phyloP scores from a whole-genome alignment of 1,140 invertebrate species.

The Berghia stephanieae region DNA sequence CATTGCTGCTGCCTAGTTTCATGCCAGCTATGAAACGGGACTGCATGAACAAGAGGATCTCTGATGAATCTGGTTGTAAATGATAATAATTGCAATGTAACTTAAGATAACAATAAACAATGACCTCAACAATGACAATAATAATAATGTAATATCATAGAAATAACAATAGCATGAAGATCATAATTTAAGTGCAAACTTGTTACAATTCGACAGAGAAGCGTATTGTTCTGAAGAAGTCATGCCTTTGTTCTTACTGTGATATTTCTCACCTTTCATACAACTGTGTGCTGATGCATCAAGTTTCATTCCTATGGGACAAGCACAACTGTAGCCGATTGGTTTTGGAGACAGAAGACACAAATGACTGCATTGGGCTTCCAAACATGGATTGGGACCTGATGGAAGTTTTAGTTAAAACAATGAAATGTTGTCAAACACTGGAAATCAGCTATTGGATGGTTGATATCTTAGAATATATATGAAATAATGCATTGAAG shows the following conservation, averaged over 20 bases:
- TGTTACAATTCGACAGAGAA: too few relatives aligned
- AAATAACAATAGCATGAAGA: too few relatives aligned
- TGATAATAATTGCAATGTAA: too few relatives aligned
- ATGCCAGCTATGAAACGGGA: conserved; percentile 71
- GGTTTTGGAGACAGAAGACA: conserved; percentile 84
- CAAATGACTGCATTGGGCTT: conserved; percentile 84
- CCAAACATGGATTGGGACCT: conserved; percentile 81
- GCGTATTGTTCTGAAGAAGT: neutral
- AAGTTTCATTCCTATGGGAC: conserved; percentile 86
- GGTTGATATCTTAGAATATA: too few relatives aligned
- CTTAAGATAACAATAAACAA: too few relatives aligned
- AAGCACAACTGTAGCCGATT: conserved; percentile 85
- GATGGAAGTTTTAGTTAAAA: too few relatives aligned
- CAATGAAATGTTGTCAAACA: neutral
- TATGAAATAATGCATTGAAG: too few relatives aligned
- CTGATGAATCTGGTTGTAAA: conserved; percentile 54
- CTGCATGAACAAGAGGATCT: conserved; percentile 91
- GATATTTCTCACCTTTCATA: conserved; percentile 68
- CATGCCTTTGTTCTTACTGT: conserved; percentile 51
- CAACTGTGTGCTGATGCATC: conserved; percentile 76
- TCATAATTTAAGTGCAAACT: too few relatives aligned
- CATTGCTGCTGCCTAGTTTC: conserved; percentile 37
- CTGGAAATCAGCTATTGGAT: neutral
- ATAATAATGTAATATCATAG: too few relatives aligned
- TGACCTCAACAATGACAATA: neutral